Conservation (phyloP, 2,797 vertebrate genomes). For the Darevskia nairensis region DNA sequence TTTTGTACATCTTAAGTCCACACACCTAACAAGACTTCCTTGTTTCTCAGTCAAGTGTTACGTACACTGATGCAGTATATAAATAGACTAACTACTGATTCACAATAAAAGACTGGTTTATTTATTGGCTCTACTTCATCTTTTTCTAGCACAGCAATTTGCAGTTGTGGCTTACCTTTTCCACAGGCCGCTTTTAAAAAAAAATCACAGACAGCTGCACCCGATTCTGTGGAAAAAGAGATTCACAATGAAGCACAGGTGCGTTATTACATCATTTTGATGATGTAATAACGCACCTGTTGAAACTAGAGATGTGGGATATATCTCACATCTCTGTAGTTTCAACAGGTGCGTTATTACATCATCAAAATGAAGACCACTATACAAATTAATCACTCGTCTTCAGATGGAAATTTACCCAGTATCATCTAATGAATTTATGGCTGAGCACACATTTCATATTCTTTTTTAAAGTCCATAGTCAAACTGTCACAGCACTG, state of each 20-base stretch:
- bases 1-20: background rate
- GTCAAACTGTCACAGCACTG: background rate
- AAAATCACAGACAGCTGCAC: slow-evolving; percentile 96
- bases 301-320: no score
- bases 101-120: background rate
- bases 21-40: background rate
- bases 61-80: background rate
- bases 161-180: slow-evolving; percentile 86
- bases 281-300: no score
- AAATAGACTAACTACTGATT: background rate
- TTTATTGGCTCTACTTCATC: background rate
- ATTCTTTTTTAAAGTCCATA: background rate
- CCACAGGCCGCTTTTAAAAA: slow-evolving; percentile 95
- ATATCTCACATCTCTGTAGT: background rate
- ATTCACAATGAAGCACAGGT: background rate
- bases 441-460: background rate
- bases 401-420: background rate
- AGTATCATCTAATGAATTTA: background rate
- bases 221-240: slow-evolving; percentile 86
- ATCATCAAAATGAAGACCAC: background rate
- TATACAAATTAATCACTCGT: background rate
- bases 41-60: background rate
- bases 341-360: background rate
- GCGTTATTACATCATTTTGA: no score
- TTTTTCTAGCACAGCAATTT: rapidly evolving